Percentiles rank a stretch among this genome's conserved stretches.
Conservation (phyloP, 2,888 invertebrate species). For the Spicauda simplicius region DNA sequence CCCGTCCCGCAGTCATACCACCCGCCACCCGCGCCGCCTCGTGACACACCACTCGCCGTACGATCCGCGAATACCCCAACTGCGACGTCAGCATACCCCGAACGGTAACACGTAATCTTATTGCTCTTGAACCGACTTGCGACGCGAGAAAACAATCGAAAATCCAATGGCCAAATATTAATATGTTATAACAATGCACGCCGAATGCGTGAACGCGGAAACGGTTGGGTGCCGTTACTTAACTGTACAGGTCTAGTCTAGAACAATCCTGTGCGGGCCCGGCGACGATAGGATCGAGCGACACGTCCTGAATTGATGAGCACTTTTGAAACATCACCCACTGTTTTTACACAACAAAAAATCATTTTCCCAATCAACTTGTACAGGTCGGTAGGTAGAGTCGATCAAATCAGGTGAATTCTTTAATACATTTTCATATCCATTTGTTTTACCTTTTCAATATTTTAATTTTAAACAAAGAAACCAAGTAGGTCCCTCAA, state of each 20-base stretch:
- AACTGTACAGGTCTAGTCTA: slow-evolving; percentile 79
- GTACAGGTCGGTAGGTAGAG: background rate
- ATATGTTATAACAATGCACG: slow-evolving; percentile 60
- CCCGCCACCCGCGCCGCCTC: slow-evolving; percentile 34
- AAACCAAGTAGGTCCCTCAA: too few relatives aligned
- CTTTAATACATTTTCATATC: background rate
- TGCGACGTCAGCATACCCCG: slow-evolving; percentile 24
- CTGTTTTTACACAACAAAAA: slow-evolving; percentile 37
- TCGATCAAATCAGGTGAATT: background rate
- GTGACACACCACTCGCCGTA: slow-evolving; percentile 28
- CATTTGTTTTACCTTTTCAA: background rate
- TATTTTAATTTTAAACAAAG: too few relatives aligned
- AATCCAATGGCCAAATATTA: slow-evolving; percentile 42
- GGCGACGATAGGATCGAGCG: slow-evolving; percentile 65
- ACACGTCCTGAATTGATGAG: slow-evolving; percentile 76
- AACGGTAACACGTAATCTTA: background rate
- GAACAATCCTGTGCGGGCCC: slow-evolving; percentile 73
- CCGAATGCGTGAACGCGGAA: slow-evolving; percentile 75
- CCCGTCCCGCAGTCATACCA: slow-evolving; percentile 14
- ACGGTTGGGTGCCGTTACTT: slow-evolving; percentile 75
- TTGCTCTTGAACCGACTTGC: background rate
- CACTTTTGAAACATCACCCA: slow-evolving; percentile 44
- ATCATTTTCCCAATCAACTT: background rate
- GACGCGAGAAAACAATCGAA: background rate
- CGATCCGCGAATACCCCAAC: slow-evolving; percentile 27